Evolutionary conservation across 2,797 vertebrate species (phyloP).

Genomic region (Mergus octosetaceus): DNA sequence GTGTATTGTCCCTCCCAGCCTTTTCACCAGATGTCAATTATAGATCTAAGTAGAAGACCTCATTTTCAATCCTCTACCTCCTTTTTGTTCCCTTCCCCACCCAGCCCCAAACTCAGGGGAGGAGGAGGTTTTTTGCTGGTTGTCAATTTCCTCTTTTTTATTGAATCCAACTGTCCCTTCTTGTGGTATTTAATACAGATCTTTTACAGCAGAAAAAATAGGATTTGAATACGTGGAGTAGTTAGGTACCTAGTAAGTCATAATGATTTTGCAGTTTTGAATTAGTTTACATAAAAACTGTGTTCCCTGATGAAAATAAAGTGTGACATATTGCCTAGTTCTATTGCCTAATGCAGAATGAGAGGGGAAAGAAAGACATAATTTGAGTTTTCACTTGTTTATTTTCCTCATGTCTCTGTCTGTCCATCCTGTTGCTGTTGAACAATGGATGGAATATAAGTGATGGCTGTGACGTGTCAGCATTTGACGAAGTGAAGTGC

Average conservation of each 20-base stretch:
- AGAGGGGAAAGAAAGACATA: rapidly evolving
- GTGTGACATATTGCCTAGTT: neutral
- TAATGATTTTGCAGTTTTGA: neutral
- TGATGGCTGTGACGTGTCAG: neutral
- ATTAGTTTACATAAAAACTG: neutral
- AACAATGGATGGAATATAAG: neutral
- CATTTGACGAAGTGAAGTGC: neutral
- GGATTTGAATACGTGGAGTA: neutral
- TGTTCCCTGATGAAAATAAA: neutral
- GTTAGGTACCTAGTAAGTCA: neutral
- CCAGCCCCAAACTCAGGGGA: neutral
- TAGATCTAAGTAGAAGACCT: neutral
- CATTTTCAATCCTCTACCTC: no score
- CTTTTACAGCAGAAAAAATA: neutral
- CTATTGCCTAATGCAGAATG: neutral
- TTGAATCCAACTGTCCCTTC: neutral
- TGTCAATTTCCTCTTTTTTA: neutral
- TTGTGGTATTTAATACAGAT: neutral
- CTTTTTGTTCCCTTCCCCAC: no score
- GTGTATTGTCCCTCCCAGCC: neutral
- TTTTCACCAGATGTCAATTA: neutral
- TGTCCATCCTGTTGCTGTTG: neutral
- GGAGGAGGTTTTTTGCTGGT: neutral
- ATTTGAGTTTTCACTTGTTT: neutral
- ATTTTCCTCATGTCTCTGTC: neutral